phyloP scores from a whole-genome alignment of 2,888 invertebrate genomes.

The Galerucella calmariensis region DNA sequence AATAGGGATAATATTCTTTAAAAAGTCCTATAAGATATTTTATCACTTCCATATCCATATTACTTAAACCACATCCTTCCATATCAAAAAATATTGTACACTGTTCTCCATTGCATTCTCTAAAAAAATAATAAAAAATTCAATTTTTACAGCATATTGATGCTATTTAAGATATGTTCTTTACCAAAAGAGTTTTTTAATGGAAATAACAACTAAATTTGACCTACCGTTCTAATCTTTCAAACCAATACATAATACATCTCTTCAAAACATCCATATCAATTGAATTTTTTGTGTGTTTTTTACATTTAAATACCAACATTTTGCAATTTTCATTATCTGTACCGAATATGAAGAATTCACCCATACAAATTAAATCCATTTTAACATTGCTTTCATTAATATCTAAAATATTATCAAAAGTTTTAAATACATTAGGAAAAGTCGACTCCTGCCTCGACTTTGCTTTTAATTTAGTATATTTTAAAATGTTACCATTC shows the following conservation, averaged over 20 bases:
- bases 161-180: too few relatives aligned
- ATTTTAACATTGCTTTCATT: constrained; percentile 75
- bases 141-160: background rate
- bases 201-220: constrained; percentile 19
- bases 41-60: constrained; percentile 92
- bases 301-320: constrained; percentile 83
- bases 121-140: constrained; percentile 55
- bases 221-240: constrained; percentile 75
- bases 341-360: constrained; percentile 79
- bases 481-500: constrained; percentile 68
- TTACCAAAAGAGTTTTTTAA: too few relatives aligned
- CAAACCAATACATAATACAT: constrained; percentile 88
- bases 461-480: background rate
- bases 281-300: constrained; percentile 81
- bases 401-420: constrained; percentile 69
- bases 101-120: constrained; percentile 78
- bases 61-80: constrained; percentile 85
- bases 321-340: constrained; percentile 84
- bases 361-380: constrained; percentile 81
- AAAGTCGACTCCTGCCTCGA: too few relatives aligned
- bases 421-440: background rate
- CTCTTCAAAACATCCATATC: constrained; percentile 81
- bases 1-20: constrained; percentile 88
- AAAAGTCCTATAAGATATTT: constrained; percentile 88
- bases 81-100: constrained; percentile 92